Base-by-base conservation (phyloP, 1,140 invertebrate genomes). In the Bombus turneri region DNA sequence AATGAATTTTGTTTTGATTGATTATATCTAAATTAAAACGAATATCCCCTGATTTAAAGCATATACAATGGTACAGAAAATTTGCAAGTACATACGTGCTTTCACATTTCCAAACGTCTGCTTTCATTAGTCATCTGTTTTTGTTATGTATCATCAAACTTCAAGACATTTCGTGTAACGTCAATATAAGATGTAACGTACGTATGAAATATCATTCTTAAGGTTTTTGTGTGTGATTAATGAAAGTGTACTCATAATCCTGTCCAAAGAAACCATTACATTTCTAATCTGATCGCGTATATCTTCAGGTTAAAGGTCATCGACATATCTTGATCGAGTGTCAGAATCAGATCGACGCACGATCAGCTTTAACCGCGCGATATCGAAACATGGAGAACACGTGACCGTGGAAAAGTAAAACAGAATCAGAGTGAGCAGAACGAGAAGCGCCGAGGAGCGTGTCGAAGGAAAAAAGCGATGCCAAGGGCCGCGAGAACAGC, bases 381-480 rank as follows among this genome's bases (percentile, higher is more conserved):
- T 41, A 64, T 15, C 25, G 81, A 86, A 89, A 88, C 66, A 90
- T 90, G 88, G 86, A 88, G 76, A 84, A 90, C 88, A 90, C 83
- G 88, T 90, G 89, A 90, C 74, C 79, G 62, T 43, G 68, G 47
- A 18, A 73, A n/a, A 74, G 18, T 43, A 57, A 71, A 78, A 43
- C 53, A 62, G 59, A 86, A 84, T 47, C 69, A 71, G 79, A 57
- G 76, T 39, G 31, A 69, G 43, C 18, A 34, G 22, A 74, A 71
- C 57, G 64, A 47, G 28, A 47, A 53, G 64, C 41, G 37, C n/a
- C 69, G 79, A 43, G 59, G 34, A 86, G 82, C 68, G 81, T 41
- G 76, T 68, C 59, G 22, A 68, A 77, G n/a, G 28, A 43, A 80
- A 57, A 85, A 81, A 88, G 83, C 83, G 88, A 90, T 90, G 89